Conservation (phyloP, 2,888 invertebrate species). For the Dynastes maya region DNA sequence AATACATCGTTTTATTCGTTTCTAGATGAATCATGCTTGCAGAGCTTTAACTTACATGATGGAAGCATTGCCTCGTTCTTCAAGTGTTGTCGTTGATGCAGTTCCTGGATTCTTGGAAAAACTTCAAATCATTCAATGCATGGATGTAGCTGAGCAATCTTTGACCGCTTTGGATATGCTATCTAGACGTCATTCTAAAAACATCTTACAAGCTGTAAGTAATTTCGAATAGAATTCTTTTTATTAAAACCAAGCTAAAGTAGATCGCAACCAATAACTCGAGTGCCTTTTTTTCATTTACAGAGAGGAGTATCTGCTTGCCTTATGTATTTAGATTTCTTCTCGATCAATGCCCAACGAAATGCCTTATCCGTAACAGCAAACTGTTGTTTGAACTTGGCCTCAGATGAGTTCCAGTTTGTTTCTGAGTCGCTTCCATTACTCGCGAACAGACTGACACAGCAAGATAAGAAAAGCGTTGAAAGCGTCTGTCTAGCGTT, state of each 20-base stretch:
- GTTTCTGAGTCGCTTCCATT: constrained; percentile 91
- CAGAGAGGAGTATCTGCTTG: constrained; percentile 97
- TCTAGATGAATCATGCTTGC: constrained; percentile 97
- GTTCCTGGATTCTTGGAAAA: constrained; percentile 98
- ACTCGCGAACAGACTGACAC: constrained; percentile 84
- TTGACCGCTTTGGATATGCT: constrained; percentile 97
- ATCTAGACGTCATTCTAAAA: constrained; percentile 95
- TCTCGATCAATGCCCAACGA: constrained; percentile 97
- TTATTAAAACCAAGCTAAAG: too few species aligned
- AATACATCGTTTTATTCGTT: constrained; percentile 9
- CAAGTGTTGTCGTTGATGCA: constrained; percentile 95
- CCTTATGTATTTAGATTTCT: constrained; percentile 97
- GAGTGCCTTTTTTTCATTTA: constrained; percentile 57
- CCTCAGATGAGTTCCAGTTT: constrained; percentile 94
- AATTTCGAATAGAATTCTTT: neutral
- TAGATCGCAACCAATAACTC: constrained; percentile 1
- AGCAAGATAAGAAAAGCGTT: constrained; percentile 97
- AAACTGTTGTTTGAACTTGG: constrained; percentile 96
- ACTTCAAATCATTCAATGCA: constrained; percentile 97
- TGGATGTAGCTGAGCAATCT: constrained; percentile 99
- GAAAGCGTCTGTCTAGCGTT: constrained; percentile 98
- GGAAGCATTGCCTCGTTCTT: constrained; percentile 97
- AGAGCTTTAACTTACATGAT: constrained; percentile 99
- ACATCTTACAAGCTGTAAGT: constrained; percentile 92
- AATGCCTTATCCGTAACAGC: constrained; percentile 97